Evolutionary conservation across 2,113 vertebrate species (phyloP).

Genomic region (Parotia lawesii): DNA sequence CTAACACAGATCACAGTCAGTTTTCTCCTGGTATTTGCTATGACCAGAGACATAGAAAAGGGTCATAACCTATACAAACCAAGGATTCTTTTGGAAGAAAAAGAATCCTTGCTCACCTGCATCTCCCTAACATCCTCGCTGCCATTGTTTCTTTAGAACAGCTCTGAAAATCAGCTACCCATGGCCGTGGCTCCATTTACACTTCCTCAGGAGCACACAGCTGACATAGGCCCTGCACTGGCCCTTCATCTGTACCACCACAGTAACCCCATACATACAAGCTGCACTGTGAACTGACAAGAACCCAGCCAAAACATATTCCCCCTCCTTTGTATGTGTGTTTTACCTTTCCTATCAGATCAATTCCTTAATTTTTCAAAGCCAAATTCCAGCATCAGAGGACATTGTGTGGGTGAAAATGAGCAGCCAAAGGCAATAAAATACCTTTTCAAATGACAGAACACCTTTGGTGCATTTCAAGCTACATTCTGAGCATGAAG

Average conservation of each 20-base stretch:
- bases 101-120: background rate
- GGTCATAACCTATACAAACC: background rate
- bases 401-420: background rate
- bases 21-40: background rate
- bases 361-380: background rate
- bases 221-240: background rate
- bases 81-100: background rate
- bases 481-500: background rate
- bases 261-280: background rate
- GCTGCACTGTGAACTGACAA: background rate
- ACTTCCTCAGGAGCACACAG: background rate
- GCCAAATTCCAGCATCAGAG: background rate
- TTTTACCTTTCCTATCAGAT: background rate
- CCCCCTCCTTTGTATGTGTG: fast-evolving
- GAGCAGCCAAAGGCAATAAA: background rate
- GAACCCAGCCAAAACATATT: background rate
- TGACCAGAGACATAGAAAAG: background rate
- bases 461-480: background rate
- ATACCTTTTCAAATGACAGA: background rate
- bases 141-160: background rate
- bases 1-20: background rate
- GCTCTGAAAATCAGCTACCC: background rate
- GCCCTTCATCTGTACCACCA: background rate
- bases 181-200: background rate
- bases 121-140: background rate